These are phyloP conservation scores for Corapipo altera DNA, from an alignment of 2,113 vertebrate genomes.

Conservation along the genomic window DNA sequence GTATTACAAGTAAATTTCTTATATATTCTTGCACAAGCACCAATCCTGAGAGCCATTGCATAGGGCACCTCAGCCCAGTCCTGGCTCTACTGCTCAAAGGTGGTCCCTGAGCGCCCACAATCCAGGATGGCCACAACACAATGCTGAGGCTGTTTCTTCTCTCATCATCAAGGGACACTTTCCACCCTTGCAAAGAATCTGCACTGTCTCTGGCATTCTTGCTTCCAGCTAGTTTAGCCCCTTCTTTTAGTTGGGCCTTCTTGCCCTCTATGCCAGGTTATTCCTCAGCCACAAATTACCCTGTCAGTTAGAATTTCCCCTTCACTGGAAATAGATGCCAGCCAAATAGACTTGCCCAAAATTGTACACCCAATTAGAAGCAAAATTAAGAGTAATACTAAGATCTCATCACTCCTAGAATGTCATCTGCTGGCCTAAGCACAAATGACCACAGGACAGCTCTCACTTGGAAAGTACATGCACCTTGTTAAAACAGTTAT, in stretches of 20 bases:
- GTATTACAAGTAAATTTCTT: background rate
- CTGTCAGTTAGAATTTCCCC: background rate
- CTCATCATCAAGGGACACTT: background rate
- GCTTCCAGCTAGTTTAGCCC: background rate
- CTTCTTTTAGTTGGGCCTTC: background rate
- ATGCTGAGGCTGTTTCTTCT: background rate
- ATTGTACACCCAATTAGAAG: background rate
- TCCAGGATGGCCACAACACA: background rate
- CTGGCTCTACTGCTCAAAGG: background rate
- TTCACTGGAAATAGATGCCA: background rate
- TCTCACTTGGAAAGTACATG: background rate
- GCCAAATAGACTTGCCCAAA: background rate
- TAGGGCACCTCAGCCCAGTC: background rate
- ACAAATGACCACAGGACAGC: background rate
- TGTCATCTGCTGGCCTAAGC: background rate
- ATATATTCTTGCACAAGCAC: background rate
- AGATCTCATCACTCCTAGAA: background rate
- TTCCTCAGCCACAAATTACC: background rate
- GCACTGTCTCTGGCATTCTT: background rate
- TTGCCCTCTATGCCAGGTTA: background rate
- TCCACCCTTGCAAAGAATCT: background rate
- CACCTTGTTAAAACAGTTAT: background rate
- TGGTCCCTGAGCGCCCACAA: background rate
- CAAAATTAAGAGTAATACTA: background rate
- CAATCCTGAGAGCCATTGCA: rapidly evolving